Base-by-base conservation (phyloP, 1,140 invertebrate species). In the Drosophila albomicans region DNA sequence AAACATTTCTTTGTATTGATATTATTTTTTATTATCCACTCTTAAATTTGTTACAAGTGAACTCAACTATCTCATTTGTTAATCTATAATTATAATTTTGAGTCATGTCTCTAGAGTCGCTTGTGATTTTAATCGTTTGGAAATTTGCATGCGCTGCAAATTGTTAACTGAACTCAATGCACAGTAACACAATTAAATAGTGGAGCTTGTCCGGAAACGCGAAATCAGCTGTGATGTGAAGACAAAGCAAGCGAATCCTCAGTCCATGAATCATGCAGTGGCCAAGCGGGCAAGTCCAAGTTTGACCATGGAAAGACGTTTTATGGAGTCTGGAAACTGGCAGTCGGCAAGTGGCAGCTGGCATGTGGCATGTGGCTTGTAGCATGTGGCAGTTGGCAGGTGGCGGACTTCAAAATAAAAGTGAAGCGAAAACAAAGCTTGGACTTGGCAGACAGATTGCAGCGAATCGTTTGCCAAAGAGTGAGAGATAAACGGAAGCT, bases 151-250 rank as follows among this genome's bases (percentile, higher is more conserved):
- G 45, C 16, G 25, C 65, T 58, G 25, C 41, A 57, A 64, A 20
- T 30, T 54, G 49, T 41, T 46, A 38, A 10, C 25, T 73, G 13
- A 74, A 71, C 51, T 63, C 70, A 75, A 70, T 75, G 65, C 81
- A 81, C 78, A 84, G 61, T 84, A 88, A 89, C 85, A 89, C 81
- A 88, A 81, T 88, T 88, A 82, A 59, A 79, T 90, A 77, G 46
- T 61, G 67, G 56, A 79, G 76, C 81, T 90, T 77, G 72, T 79
- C 69, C 85, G 81, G 86, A 89, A 85, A 90, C 52, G 59, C 66
- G 59, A 67, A 57, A 81, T 82, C 71, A 63, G 64, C 67, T 85
- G 73, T 54, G 35, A 52, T 46, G 10, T 52, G 20, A 30, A 54
- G 62, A 35, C 16, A 62, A 56, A 25, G 63, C 54, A 62, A 57